A percentile compares a stretch with the other conserved stretches of the same genome.
phyloP scores from a whole-genome alignment of 2,113 vertebrate species.

The Cheilinus undulatus region DNA sequence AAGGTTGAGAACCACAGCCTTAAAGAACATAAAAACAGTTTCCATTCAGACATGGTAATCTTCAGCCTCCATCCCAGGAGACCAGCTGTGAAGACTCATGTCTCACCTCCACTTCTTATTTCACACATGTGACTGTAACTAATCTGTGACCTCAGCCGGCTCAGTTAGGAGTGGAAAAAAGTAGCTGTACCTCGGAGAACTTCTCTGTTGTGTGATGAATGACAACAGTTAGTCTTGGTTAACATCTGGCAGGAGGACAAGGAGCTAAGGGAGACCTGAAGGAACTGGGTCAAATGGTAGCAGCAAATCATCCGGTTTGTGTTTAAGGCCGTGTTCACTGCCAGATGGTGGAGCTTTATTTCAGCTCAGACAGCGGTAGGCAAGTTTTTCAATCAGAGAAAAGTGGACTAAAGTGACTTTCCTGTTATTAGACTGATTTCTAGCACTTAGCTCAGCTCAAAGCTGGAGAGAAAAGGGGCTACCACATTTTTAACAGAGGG shows the following conservation, averaged over 20 bases:
- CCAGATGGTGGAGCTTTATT: slow-evolving; percentile 38
- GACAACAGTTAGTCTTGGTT: slow-evolving; percentile 14
- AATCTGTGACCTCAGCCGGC: slow-evolving; percentile 22
- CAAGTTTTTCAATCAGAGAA: slow-evolving; percentile 12
- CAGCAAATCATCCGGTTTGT: slow-evolving; percentile 41
- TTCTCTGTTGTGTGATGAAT: slow-evolving; percentile 36
- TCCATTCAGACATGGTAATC: slow-evolving; percentile 38
- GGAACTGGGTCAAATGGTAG: slow-evolving; percentile 41
- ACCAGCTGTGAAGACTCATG: slow-evolving; percentile 10
- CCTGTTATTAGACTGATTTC: slow-evolving; percentile 5
- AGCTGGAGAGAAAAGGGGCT: not conserved
- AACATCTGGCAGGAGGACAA: slow-evolving; percentile 53
- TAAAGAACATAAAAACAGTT: slow-evolving; percentile 22
- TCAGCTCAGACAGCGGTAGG: slow-evolving; percentile 5
- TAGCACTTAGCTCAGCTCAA: not conserved
- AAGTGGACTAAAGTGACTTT: not conserved
- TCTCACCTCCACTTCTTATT: slow-evolving; percentile 25
- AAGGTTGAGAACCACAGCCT: too few species aligned
- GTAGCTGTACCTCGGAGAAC: slow-evolving; percentile 7
- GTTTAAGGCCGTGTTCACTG: slow-evolving; percentile 33
- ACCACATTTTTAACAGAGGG: not conserved
- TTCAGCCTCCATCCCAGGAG: slow-evolving; percentile 13
- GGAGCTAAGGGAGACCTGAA: slow-evolving; percentile 26
- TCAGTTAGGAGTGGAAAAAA: slow-evolving; percentile 12
- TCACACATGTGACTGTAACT: slow-evolving; percentile 24